phyloP scores from a whole-genome alignment of 2,888 invertebrate genomes.

The Ennomos erosarius region DNA sequence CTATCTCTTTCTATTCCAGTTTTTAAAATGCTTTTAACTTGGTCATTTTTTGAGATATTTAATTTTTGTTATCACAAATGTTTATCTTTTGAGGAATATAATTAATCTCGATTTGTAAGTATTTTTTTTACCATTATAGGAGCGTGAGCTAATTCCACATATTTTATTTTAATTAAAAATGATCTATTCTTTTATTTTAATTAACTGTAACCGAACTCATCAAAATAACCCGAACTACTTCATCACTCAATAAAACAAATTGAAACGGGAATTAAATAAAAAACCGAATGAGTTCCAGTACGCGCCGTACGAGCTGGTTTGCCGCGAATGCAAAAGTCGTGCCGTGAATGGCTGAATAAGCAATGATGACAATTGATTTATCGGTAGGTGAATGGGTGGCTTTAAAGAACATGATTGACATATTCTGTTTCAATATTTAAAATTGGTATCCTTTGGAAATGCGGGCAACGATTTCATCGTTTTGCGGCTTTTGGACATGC shows the following conservation, averaged over 20 bases:
- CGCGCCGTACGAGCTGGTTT: slow-evolving; percentile 15
- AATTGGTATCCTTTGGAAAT: slow-evolving; percentile 4
- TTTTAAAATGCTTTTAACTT: too few species aligned
- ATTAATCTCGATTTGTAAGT: too few species aligned
- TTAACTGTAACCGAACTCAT: not conserved
- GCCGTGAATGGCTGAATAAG: slow-evolving; percentile 33
- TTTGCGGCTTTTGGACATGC: too few species aligned
- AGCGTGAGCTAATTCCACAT: too few species aligned
- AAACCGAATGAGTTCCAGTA: slow-evolving; percentile 7
- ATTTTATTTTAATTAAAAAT: too few species aligned
- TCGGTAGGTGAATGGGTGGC: slow-evolving; percentile 21
- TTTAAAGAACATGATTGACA: slow-evolving; percentile 32
- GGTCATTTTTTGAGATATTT: too few species aligned
- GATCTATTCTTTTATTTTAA: not conserved
- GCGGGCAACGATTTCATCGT: slow-evolving; percentile 2
- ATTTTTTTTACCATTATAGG: too few species aligned
- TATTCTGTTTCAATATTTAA: slow-evolving; percentile 23
- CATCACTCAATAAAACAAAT: slow-evolving; percentile 6
- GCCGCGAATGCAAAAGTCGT: slow-evolving; percentile 30
- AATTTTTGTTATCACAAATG: too few species aligned
- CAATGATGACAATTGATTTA: slow-evolving; percentile 34
- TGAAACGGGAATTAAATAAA: slow-evolving; percentile 10
- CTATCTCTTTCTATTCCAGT: too few species aligned
- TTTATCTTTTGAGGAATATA: too few species aligned
- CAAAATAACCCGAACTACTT: not conserved